Evolutionary conservation across 2,888 invertebrate species (phyloP).

Genomic region (Xanthostigma xanthostigma): DNA sequence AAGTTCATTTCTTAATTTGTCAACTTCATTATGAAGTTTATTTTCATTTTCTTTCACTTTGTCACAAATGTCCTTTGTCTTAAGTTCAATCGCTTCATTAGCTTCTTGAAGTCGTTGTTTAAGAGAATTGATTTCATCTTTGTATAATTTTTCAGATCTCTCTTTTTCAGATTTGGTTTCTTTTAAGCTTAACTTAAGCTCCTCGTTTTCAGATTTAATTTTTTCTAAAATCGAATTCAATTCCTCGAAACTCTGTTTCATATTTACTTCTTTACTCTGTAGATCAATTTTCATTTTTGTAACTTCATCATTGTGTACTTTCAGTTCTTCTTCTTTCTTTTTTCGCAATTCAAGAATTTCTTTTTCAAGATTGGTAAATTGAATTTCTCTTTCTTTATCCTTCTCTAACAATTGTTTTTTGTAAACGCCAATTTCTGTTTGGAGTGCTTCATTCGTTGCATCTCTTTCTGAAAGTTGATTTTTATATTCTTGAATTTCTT

Average conservation of each 20-base stretch:
- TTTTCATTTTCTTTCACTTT: constrained; percentile 32
- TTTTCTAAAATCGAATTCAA: constrained; percentile 2
- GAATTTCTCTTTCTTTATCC: constrained; percentile 17
- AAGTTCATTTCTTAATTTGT: constrained; percentile 29
- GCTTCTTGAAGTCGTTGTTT: constrained; percentile 23
- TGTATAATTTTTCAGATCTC: not conserved
- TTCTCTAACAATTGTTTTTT: constrained; percentile 12
- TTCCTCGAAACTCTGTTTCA: constrained; percentile 6
- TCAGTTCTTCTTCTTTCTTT: constrained; percentile 15
- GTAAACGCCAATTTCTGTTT: constrained; percentile 6
- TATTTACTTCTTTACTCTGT: constrained; percentile 11
- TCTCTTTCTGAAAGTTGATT: constrained; percentile 18
- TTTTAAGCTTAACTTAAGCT: not conserved
- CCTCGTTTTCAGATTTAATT: constrained; percentile 5
- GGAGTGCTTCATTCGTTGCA: constrained; percentile 8
- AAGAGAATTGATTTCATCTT: constrained; percentile 10
- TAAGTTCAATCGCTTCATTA: constrained; percentile 10
- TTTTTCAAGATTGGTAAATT: constrained; percentile 14
- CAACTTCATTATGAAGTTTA: constrained; percentile 30
- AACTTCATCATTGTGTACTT: constrained; percentile 7
- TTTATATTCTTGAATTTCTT: constrained; percentile 6
- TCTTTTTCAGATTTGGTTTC: not conserved
- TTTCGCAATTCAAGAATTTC: constrained; percentile 1
- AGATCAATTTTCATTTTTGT: constrained; percentile 10
- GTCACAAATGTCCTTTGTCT: constrained; percentile 25